phyloP scores from a whole-genome alignment of 2,113 vertebrate species.

The Anthoscopus minutus region DNA sequence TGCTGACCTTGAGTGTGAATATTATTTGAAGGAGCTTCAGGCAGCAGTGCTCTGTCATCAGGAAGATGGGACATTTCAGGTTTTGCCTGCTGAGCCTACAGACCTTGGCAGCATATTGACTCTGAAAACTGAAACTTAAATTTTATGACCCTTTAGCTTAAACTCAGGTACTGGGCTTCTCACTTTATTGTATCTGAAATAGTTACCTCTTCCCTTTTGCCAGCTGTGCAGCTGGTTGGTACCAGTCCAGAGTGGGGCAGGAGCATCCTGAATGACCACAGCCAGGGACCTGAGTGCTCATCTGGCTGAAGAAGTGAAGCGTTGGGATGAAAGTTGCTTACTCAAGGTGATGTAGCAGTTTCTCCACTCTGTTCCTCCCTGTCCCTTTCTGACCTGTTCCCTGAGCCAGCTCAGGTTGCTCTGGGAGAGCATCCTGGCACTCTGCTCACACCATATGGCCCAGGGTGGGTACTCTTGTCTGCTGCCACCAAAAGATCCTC shows the following conservation, averaged over 20 bases:
- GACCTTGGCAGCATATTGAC: not conserved
- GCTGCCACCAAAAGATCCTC: not conserved
- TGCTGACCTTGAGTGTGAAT: not conserved
- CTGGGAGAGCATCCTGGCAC: not conserved
- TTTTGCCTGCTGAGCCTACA: not conserved
- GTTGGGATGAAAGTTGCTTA: not conserved
- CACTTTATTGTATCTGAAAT: not conserved
- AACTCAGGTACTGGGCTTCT: not conserved
- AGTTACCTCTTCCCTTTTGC: not conserved
- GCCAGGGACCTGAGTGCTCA: not conserved
- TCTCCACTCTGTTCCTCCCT: not conserved
- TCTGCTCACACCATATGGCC: not conserved
- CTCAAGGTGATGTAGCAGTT: not conserved
- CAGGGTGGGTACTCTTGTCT: not conserved
- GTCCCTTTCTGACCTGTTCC: not conserved
- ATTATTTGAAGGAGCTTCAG: not conserved
- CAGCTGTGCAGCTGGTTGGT: not conserved
- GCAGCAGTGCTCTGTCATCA: not conserved
- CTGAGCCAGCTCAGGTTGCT: accelerated
- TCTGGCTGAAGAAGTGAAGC: not conserved
- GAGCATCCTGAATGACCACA: not conserved
- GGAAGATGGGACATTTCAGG: not conserved
- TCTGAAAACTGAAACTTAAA: not conserved
- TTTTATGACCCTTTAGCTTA: not conserved
- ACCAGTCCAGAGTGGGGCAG: not conserved